These are phyloP conservation scores for Drymodes brunneopygia DNA, from an alignment of 2,113 vertebrate genomes.

Conservation along the genomic window DNA sequence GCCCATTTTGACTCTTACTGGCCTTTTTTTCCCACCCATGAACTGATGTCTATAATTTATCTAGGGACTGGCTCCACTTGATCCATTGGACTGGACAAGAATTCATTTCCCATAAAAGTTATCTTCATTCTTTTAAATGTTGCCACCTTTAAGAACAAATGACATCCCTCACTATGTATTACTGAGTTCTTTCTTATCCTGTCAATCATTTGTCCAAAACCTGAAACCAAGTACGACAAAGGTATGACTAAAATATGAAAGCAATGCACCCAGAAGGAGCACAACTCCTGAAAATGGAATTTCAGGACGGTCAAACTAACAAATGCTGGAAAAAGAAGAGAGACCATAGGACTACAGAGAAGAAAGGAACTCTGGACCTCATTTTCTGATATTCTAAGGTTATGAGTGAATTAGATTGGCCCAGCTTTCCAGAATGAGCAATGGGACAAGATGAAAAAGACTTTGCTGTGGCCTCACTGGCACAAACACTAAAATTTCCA, in stretches of 20 bases:
- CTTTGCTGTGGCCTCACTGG: background rate
- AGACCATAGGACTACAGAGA: background rate
- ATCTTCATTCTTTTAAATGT: background rate
- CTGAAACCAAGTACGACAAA: background rate
- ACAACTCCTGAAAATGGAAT: background rate
- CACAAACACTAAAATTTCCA: background rate
- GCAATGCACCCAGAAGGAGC: background rate
- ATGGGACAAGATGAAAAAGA: background rate
- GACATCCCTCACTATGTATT: background rate
- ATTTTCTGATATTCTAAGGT: background rate
- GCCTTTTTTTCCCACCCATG: rapidly evolving
- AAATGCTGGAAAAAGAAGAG: background rate
- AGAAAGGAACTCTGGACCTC: background rate
- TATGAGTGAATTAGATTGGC: background rate
- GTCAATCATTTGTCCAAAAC: background rate
- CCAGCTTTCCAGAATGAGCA: background rate
- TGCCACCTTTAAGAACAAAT: background rate
- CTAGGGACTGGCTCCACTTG: background rate
- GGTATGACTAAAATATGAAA: background rate
- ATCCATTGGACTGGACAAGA: background rate
- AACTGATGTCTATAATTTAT: background rate
- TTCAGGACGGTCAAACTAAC: background rate
- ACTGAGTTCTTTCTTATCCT: background rate
- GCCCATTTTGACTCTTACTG: background rate
- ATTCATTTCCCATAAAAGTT: background rate